Evolutionary conservation across 2,888 invertebrate species (phyloP), one percentile per base, ranked within the genome.

Genomic region (Alcis repandata): DNA sequence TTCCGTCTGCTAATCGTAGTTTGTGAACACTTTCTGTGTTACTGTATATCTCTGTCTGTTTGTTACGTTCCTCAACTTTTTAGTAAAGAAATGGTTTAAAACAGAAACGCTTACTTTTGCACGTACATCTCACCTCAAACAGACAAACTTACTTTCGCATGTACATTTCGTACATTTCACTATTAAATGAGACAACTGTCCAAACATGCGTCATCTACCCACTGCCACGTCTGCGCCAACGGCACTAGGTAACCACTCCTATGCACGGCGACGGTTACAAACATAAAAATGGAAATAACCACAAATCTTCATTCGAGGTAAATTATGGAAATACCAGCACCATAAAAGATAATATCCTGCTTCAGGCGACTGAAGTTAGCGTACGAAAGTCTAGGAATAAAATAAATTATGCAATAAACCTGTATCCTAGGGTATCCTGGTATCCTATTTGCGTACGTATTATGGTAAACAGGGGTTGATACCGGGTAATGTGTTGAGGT

Each of bases 301-400:
- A 73, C 73, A 71, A 73, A 73, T 73, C 67, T 67, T 69, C 64
- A 68, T 73, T 67, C 73, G 46, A 68, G 66, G 70, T 71, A 70
- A 73, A 69, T 71, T 73, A 73, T 73, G 71, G 68, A 73, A 73
- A 73, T 73, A 68, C 69, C 69, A 68, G 59, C 63, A 57, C 69
- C 71, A 73, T 73, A 71, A 73, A 73, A 71, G 73, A 73, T 73
- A 73, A 73, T 73, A 70, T 72, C 72, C 58, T 70, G 58, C 72
- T 72, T 67, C 61, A 62, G 61, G 68, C 68, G 70, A 72, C 72
- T 61, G 67, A 68, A 72, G 72, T 72, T 72, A 70, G 70, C 70
- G 68, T 49, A 64, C 72, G 64, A 72, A 72, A 72, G 70, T 70
- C 72, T 72, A 70, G 72, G 72, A 72, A 70, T 69, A 72, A 68